Base-by-base conservation (phyloP, 2,888 invertebrate genomes). In the Chirona hameri region DNA sequence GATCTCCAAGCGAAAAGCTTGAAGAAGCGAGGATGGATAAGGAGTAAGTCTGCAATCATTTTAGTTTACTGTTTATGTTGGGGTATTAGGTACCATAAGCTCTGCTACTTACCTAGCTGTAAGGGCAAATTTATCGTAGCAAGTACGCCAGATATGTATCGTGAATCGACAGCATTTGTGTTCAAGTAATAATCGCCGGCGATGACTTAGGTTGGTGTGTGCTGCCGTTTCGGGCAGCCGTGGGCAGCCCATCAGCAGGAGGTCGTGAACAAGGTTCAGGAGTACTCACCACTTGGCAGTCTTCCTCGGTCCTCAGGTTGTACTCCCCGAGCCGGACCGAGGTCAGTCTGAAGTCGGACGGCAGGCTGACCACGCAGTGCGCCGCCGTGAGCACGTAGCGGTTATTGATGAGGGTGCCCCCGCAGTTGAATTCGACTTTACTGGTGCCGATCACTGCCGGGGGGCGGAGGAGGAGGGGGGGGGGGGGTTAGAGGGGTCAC, bases 331-430 rank as follows among this genome's bases (percentile, higher is more conserved):
- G 79, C 15, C 79, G 79, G n/a, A 79, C 27, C 15, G 52, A 10
- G 18, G 27, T 14, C 10, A 79, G 79, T 9, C 27, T n/a, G 52
- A 52, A 79, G 48, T 79, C 48, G 52, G 52, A 52, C 14, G 79
- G 79, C 79, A 79, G 79, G 48, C 24, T 52, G 12, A 12, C 21
- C n/a, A 79, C 79, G 52, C 79, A 79, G 29, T 79, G 79, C 5
- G 79, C 48, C n/a, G 79, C 79, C 27, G 79, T 79, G 27, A 79
- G 12, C 79, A 79, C 79, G 52, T 79, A 79, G 14, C 52, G 12
- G n/a, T 79, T n/a, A 52, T 79, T 79, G 79, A 79, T 79, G 39
- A 79, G 52, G 18, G 79, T 79, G 48, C 79, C 79, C 9, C 79
- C 79, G 52, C 79, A 79, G 48, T 79, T 79, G 52, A 79, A 79